Evolutionary conservation across 2,888 invertebrate species (phyloP), one percentile per base, ranked within the genome.

Genomic region (Archaeoteleia sp.): DNA sequence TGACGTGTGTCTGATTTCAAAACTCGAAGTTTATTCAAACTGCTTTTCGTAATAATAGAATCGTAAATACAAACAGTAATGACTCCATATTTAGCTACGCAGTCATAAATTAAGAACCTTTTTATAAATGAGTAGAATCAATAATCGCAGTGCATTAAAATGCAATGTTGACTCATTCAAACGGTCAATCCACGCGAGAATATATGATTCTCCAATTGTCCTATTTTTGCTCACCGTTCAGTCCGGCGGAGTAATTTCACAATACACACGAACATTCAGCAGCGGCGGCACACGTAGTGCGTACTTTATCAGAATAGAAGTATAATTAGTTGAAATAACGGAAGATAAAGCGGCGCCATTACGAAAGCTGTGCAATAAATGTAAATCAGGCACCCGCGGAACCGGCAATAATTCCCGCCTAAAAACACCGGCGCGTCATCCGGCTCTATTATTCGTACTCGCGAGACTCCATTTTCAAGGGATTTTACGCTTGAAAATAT

Each of bases 251-350:
- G 27, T 12, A 25, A 46, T 57, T 45, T 17, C 23, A 15, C 54
- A 30, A 32, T 42, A 43, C 55, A 46, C 30, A 62, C 71, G 65
- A 68, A 62, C 70, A 70, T 71, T 67, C 73, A 65, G 61, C 48
- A 34, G 7, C 17, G 17, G 13, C 23, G 10, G 43, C 70, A 71
- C 74, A 73, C 73, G 74, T 72, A 67, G 67, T 71, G 76, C 79
- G 71, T 82, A 82, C 81, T 79, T 83, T 78, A 82, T 79, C 78
- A 71, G 74, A 81, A 83, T 82, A 82, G 79, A 75, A 78, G 78
- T 78, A 81, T 82, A 82, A 83, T 83, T 83, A 82, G 82, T 82
- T 81, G 78, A 75, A 81, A 81, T 82, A 81, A 82, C 79, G 80
- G 81, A 82, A 80, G 80, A 80, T 81, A 79, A 79, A 82, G 78